Percentiles rank a stretch among this genome's conserved stretches.
Conservation (phyloP, 2,113 vertebrate species). For the Pongo pygmaeus region DNA sequence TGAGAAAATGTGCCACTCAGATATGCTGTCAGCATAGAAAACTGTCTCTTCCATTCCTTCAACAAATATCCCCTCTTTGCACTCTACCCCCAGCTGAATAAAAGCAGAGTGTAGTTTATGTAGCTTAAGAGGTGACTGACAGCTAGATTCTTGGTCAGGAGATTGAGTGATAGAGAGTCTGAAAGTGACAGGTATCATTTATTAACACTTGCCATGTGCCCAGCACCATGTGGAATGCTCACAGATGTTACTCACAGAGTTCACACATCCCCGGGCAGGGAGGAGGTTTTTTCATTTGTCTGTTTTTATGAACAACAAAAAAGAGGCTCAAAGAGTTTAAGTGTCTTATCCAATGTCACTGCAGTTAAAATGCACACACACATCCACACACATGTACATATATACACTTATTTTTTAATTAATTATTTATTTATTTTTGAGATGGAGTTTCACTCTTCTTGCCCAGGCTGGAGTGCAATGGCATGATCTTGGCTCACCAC, state of each 20-base stretch:
- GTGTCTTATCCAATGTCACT: background rate
- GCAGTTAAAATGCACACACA: background rate
- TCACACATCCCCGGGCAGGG: too few species aligned
- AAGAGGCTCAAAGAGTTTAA: background rate
- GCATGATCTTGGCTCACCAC: too few species aligned
- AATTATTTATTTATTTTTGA: too few species aligned
- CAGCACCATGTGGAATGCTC: background rate
- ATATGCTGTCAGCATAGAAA: background rate
- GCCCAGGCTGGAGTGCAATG: too few species aligned
- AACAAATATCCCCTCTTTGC: background rate
- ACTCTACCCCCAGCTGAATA: background rate
- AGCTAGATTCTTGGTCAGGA: background rate
- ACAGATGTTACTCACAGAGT: background rate
- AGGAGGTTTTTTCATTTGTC: background rate
- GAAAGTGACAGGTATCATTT: background rate
- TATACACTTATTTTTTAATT: background rate
- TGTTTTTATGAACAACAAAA: background rate
- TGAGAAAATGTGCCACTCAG: background rate
- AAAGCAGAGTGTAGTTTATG: background rate
- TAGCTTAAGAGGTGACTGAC: background rate
- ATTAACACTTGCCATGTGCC: background rate
- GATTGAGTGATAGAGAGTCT: background rate
- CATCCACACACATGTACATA: background rate
- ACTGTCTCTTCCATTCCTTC: background rate
- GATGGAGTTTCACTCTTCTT: too few species aligned